A percentile compares a stretch with the other conserved stretches of the same genome.
Evolutionary conservation across 2,797 vertebrate genomes (phyloP).

Genomic region (Hydrophis major): DNA sequence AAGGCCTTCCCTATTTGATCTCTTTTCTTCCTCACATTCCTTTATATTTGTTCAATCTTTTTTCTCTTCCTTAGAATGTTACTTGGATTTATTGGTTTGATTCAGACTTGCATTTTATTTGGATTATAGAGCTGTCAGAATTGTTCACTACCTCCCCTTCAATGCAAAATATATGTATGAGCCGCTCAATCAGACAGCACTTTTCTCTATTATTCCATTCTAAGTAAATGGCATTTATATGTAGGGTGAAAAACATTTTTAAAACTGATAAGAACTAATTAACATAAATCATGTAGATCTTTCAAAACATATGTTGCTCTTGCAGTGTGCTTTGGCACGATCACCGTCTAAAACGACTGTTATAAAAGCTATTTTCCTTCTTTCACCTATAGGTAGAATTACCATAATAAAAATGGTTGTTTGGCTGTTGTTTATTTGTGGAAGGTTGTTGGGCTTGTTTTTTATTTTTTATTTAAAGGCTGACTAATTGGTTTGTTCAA

Average conservation of each 20-base stretch:
- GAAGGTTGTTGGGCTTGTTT: neutral
- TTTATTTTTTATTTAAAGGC: neutral
- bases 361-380: neutral
- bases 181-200: neutral
- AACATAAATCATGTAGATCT: neutral
- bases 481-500: neutral
- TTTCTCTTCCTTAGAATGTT: neutral
- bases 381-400: neutral
- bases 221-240: neutral
- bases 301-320: neutral
- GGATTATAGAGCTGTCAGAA: neutral
- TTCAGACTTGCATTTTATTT: neutral
- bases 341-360: neutral
- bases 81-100: neutral
- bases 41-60: neutral
- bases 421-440: neutral
- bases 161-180: neutral
- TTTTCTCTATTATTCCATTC: neutral
- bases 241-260: neutral
- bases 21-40: neutral
- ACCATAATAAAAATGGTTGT: neutral
- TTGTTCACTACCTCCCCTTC: neutral
- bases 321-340: neutral
- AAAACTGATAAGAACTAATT: neutral
- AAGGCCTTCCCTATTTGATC: neutral